Evolutionary conservation across 1,140 invertebrate species (phyloP), one percentile per base, ranked within the genome.

Genomic region (Drosophila trapezifrons): DNA sequence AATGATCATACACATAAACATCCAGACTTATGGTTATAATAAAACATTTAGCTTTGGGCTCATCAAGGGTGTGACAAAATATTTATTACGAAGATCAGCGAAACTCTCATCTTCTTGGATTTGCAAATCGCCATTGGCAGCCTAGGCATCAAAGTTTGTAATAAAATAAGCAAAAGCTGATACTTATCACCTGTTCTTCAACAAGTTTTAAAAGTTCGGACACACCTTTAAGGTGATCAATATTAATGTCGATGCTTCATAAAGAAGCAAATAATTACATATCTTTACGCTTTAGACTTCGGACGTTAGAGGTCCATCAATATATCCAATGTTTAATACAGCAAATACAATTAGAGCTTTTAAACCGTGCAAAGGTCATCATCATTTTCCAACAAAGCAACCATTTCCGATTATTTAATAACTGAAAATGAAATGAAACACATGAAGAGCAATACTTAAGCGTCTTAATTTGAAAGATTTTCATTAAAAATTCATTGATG

Each of bases 41-140:
- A n/a, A 13, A 67, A 42, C 46, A 40, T 40, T 25, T 35, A 15
- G 15, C 32, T 51, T 35, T 13, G 60, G 60, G 17, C 37, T 17
- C 65, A 52, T 66, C 46, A 66, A 69, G 60, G 65, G 60, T 65
- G 65, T 52, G 60, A 69, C 46, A 43, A 49, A 51, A 51, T 43
- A 65, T 65, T 35, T 40, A 40, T 47, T 49, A n/a, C 45, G 57
- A 12, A 32, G 62, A 65, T 65, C 27, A 67, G 22, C 43, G 13
- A 38, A 62, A 15, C 54, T 63, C 51, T 20, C 35, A 58, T 58
- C 37, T 51, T 55, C 51, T 63, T 25, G 59, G 45, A 25, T 17
- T 52, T 35, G 49, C 29, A 18, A 35, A n/a, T 35, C 18, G 49
- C 15, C 20, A 43, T 52, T 37, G 35, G 18, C 35, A 9, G 12